Evolutionary conservation across 2,797 vertebrate species (phyloP).

Genomic region (Thaleichthys pacificus): DNA sequence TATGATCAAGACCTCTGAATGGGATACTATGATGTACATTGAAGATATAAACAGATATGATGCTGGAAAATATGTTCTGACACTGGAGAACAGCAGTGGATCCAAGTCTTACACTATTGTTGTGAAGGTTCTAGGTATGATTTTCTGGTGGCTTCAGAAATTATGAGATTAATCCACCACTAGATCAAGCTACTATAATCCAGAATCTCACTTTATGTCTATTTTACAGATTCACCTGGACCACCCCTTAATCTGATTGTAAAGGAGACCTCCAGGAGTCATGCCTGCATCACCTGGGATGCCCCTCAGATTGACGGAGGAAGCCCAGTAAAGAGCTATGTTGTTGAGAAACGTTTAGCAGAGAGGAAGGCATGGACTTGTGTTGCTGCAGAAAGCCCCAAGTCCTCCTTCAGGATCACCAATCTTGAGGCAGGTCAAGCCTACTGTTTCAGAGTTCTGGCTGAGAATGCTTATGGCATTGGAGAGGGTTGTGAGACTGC

Average conservation of each 20-base stretch:
- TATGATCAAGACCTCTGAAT: constrained; percentile 91
- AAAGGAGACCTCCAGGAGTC: constrained; percentile 90
- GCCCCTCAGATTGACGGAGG: constrained; percentile 92
- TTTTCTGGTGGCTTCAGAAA: background rate
- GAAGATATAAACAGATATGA: constrained; percentile 97
- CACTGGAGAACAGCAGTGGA: constrained; percentile 93
- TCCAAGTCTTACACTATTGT: constrained; percentile 92
- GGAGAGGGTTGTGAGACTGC: constrained; percentile 94
- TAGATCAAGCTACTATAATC: background rate
- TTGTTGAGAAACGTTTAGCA: constrained; percentile 94
- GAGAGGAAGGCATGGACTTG: constrained; percentile 98
- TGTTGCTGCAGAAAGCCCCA: constrained; percentile 86
- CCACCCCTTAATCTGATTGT: constrained; percentile 89
- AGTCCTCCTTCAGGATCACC: constrained; percentile 88
- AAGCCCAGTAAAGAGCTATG: constrained; percentile 91
- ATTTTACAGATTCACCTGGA: constrained; percentile 87
- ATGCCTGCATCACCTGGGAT: constrained; percentile 91
- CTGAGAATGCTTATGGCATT: constrained; percentile 95
- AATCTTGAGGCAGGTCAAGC: constrained; percentile 93
- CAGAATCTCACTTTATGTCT: background rate
- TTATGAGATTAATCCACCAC: background rate
- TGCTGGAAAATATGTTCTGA: constrained; percentile 93
- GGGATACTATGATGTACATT: constrained; percentile 90
- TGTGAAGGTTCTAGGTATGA: constrained; percentile 93
- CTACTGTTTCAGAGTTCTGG: constrained; percentile 96